Base-by-base conservation (phyloP, 2,113 vertebrate genomes). In the Amphiprion ocellaris region DNA sequence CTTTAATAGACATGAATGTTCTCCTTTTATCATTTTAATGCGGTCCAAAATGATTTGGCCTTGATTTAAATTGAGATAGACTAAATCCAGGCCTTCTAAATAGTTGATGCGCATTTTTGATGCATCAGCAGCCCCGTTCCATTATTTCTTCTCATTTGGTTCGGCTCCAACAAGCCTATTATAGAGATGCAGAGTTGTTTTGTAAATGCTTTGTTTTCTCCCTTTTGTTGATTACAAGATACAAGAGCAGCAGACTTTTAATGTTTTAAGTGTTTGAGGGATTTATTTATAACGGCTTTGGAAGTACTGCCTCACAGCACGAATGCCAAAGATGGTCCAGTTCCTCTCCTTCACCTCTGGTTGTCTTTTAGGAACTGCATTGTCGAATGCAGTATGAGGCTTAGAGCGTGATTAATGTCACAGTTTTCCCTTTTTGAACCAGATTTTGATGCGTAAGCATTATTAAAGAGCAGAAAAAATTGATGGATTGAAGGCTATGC, bases 91-190 rank as follows among this genome's bases (percentile, higher is more conserved):
- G 24, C 62, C 60, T 69, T 84, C 58, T 84, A 79, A 89, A 88
- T 79, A 77, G 67, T 89, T 87, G 74, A 88, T 87, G 84, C 59
- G 70, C 74, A 83, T 87, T 74, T 87, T 77, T 84, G 79, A 87
- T 89, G 84, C 76, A 79, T 84, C 77, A 79, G 84, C 77, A 86
- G 71, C 52, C 58, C 1, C 53, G 55, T 64, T 87, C 79, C 79
- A 81, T 90, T 80, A 84, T 79, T 84, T 81, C 69, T 24, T 74
- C 73, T 86, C 84, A 81, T 88, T 89, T 87, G 84, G 79, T 85
- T 83, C 39, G 11, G 74, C 62, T 86, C 80, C 89, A 87, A 5
- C 47, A 19, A 61, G 37, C 60, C 66, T 66, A 77, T 87, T 76
- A 70, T 41, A 62, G 52, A 56, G 46, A 77, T 46, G 56, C 52